Base-by-base conservation (phyloP, 2,888 invertebrate species). In the Alloscopus bannaensis region DNA sequence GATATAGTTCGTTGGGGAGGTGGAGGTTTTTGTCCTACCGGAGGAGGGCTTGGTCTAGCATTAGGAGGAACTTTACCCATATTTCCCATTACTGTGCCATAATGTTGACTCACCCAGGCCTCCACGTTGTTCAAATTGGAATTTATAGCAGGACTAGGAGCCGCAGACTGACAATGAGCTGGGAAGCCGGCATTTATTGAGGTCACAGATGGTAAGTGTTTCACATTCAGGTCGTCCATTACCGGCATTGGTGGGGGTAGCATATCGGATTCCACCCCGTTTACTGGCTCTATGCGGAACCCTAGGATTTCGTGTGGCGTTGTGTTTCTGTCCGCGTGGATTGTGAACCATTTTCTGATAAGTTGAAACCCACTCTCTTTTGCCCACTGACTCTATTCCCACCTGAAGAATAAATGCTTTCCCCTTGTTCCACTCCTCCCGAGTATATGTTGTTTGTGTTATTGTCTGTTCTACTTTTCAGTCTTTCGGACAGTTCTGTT, bases 231-330 rank as follows among this genome's bases (percentile, higher is more conserved):
- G 6, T 77, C 76, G 28, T 77, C 76, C 76, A 77, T 62, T 3
- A 77, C 76, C 1, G 69, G 69, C 76, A 77, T 79, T 42, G 79
- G 79, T 26, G 71, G 71, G 50, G 71, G 79, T 18, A 79, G 45
- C 1, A 70, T 66, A 40, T 45, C 69, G n/a, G 52, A 29, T 4
- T 68, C 60, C 22, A 28, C 28, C 0, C 50, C 36, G 8, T 60
- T 40, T 1, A 59, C 55, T 11, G 87, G 81, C 28, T 81, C 81
- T 60, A 88, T 88, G 70, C 96, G 90, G 87, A 97, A 96, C 0
- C 96, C 96, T 6, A 97, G 91, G 1, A 97, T 96, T 88, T 96
- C 95, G 87, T 96, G 95, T 0, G 96, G 96, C 45, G 95, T 95
- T 0, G 95, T 95, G n/a, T 93, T 92, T 16, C 93, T 93, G 88